Base-by-base conservation (phyloP, 2,797 vertebrate species). In the Eptatretus atami region DNA sequence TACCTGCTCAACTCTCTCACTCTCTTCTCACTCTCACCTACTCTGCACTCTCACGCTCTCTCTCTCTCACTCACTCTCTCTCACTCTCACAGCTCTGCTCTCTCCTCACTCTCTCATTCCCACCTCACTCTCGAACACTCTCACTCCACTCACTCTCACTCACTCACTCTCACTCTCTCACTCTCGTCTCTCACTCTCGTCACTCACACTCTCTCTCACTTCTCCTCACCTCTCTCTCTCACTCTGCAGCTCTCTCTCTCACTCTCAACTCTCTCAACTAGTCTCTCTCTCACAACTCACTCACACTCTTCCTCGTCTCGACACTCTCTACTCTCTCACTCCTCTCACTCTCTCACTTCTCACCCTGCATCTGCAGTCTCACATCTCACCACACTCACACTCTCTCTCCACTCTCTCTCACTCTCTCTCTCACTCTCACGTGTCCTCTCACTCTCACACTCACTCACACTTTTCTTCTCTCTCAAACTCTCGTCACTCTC, bases 371-470 rank as follows among this genome's bases (percentile, higher is more conserved):
- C 6, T 6, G 3, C 31, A 3, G 3, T 31, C 6, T 6, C 31
- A 3, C 31, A 3, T 6, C 6, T 31, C 6, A 3, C 6, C 31
- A 3, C 31, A 3, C 6, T 31, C 31, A 3, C 31, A 3, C 31
- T 31, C 6, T 31, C 31, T 31, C 31, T 31, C 31, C 6, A 3
- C 6, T 31, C 3, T 6, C 6, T 6, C 6, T 31, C 6, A 3
- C 6, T 6, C 6, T 6, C 6, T 31, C 6, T 6, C 6, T 6
- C 6, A 3, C 6, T 31, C 6, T 6, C 3, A 3, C 6, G 3
- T 31, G 3, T 31, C 31, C 3, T 6, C 6, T 31, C 6, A 3
- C 6, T 6, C 6, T 6, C 6, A 3, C 31, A 3, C 6, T 6
- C 6, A 3, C 6, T 31, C 6, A 3, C 6, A 3, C 6, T 6